These are phyloP conservation scores for Pampusana beccarii DNA, from an alignment of 2,113 vertebrate species.

Conservation along the genomic window DNA sequence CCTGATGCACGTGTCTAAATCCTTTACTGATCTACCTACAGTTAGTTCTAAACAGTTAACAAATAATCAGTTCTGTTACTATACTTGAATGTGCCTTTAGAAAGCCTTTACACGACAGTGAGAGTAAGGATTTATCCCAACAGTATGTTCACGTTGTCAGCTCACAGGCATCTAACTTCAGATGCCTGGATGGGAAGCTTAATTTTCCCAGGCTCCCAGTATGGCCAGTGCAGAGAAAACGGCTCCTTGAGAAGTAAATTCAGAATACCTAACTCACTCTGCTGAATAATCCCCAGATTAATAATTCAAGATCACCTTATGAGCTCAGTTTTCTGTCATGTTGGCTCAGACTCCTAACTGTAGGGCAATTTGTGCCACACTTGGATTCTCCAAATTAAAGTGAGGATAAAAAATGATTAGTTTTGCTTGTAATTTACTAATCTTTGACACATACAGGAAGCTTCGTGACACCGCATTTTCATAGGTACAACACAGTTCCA, in stretches of 20 bases:
- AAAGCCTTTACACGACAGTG: background rate
- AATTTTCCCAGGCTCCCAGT: background rate
- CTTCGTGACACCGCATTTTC: background rate
- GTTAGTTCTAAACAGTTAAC: background rate
- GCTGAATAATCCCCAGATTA: background rate
- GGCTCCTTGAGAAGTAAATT: background rate
- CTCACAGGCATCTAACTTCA: background rate
- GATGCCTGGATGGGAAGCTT: background rate
- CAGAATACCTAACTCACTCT: background rate
- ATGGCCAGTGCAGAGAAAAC: background rate
- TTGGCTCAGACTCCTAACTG: background rate
- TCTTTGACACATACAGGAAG: background rate
- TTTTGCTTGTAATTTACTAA: background rate
- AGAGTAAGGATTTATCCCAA: background rate
- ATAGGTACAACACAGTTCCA: background rate
- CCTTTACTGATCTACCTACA: background rate
- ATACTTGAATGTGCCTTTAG: background rate
- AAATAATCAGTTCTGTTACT: background rate
- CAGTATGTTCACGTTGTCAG: background rate
- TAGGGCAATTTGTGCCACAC: background rate
- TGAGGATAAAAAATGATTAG: background rate
- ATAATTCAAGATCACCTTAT: slow-evolving; percentile 6
- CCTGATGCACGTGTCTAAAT: background rate
- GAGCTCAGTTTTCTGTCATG: background rate
- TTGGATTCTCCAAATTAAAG: background rate